These are phyloP conservation scores for Ceratitis capitata DNA, from an alignment of 1,140 invertebrate genomes.

Conservation along the genomic window DNA sequence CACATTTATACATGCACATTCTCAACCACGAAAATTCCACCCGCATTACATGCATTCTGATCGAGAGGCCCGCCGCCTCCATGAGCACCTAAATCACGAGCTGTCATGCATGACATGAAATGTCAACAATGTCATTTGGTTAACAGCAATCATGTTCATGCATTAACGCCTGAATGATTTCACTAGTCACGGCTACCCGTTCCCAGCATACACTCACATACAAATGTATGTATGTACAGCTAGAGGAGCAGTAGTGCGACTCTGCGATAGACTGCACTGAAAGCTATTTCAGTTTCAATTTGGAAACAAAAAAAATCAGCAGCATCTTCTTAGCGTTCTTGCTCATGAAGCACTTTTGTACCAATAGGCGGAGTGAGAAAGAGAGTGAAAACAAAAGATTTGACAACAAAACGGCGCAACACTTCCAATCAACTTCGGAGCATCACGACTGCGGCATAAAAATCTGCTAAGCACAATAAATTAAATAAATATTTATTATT, in stretches of 20 bases:
- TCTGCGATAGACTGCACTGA: too few species aligned
- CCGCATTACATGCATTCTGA: neutral
- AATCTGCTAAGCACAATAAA: neutral
- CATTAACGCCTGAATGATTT: neutral
- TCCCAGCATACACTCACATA: neutral
- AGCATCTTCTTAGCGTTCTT: neutral
- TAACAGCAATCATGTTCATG: conserved; percentile 7
- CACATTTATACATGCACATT: neutral
- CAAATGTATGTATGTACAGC: neutral
- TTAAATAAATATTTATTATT: conserved; percentile 6
- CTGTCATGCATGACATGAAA: conserved; percentile 29
- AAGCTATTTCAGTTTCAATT: too few species aligned
- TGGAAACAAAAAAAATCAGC: neutral
- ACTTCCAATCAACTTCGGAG: neutral
- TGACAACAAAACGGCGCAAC: neutral
- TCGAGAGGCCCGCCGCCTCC: neutral
- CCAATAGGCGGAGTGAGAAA: neutral
- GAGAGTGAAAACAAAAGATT: neutral
- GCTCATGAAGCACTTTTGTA: conserved; percentile 2
- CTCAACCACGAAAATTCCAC: neutral
- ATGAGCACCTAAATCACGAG: neutral
- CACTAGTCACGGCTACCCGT: neutral
- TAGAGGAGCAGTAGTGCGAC: too few species aligned
- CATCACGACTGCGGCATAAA: neutral
- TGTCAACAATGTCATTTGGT: conserved; percentile 34